Conservation (phyloP, 2,888 invertebrate species). For the Unio delphinus region DNA sequence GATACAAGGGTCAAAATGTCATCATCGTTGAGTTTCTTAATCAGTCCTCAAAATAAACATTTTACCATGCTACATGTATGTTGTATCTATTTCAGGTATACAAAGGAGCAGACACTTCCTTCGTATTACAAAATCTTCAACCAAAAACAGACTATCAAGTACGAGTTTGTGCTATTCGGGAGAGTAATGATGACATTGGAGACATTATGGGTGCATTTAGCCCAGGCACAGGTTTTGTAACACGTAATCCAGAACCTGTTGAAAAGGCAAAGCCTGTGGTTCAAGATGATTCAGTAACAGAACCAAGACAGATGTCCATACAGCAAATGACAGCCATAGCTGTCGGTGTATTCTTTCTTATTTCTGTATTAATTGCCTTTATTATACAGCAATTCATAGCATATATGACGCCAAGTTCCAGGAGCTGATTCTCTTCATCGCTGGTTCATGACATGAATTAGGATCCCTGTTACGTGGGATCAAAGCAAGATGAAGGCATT, state of each 20-base stretch:
- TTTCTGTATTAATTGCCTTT: conserved; percentile 78
- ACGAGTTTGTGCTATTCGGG: conserved; percentile 84
- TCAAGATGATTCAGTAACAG: conserved; percentile 36
- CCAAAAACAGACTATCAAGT: conserved; percentile 83
- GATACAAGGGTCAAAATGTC: too few relatives aligned
- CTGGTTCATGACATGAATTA: too few relatives aligned
- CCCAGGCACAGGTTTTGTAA: conserved; percentile 77
- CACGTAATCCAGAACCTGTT: conserved; percentile 65
- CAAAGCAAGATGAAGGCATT: too few relatives aligned
- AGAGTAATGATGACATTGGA: conserved; percentile 74
- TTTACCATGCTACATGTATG: background rate
- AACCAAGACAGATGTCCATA: conserved; percentile 73
- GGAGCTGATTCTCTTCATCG: too few relatives aligned
- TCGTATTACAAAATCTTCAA: conserved; percentile 79
- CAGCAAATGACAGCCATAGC: conserved; percentile 79
- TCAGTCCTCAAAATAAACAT: too few relatives aligned
- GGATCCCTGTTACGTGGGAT: too few relatives aligned
- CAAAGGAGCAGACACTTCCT: conserved; percentile 71
- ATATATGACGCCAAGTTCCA: conserved; percentile 8
- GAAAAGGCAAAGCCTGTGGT: conserved; percentile 23
- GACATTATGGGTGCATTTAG: conserved; percentile 83
- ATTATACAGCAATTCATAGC: conserved; percentile 73
- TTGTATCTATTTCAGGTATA: conserved; percentile 70
- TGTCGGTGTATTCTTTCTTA: conserved; percentile 76
- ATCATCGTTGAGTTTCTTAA: too few relatives aligned